These are phyloP conservation scores for Hirtodrosophila cameraria DNA, from an alignment of 2,888 invertebrate species.

Conservation along the genomic window DNA sequence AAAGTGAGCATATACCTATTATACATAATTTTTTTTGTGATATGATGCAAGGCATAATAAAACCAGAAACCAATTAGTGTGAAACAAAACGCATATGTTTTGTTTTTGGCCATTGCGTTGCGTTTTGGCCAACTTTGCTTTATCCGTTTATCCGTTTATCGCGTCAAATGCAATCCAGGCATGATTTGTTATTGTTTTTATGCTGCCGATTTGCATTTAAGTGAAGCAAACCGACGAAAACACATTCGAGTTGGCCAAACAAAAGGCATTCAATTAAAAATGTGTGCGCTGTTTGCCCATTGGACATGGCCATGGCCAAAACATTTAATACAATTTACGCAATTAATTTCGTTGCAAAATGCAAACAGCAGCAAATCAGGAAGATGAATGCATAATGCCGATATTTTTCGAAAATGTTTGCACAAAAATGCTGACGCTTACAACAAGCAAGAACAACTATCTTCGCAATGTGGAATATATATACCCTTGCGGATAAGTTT, in stretches of 20 bases:
- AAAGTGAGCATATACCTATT: conserved; percentile 1
- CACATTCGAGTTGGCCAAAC: conserved; percentile 45
- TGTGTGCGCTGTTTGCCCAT: conserved; percentile 60
- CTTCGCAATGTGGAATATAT: no score
- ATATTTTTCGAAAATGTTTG: conserved; percentile 42
- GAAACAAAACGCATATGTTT: conserved; percentile 28
- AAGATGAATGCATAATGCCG: conserved; percentile 6
- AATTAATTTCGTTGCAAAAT: conserved; percentile 66
- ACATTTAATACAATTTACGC: conserved; percentile 76
- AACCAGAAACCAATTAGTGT: conserved; percentile 68
- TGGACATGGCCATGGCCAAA: conserved; percentile 52
- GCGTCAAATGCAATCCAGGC: conserved; percentile 29
- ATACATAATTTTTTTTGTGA: conserved; percentile 21
- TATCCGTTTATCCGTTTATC: conserved; percentile 43
- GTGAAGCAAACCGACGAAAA: conserved; percentile 26
- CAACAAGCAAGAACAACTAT: conserved; percentile 2
- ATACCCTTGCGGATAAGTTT: no score
- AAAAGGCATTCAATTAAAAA: conserved; percentile 77
- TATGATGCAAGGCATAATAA: conserved; percentile 53
- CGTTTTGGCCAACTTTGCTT: conserved; percentile 12
- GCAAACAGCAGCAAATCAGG: conserved; percentile 56
- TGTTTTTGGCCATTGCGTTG: conserved; percentile 19
- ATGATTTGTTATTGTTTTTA: conserved; percentile 9
- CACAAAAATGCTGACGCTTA: conserved; percentile 27
- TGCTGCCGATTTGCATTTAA: conserved; percentile 42